Evolutionary conservation across 1,140 invertebrate genomes (phyloP).

Genomic region (Delia radicum): DNA sequence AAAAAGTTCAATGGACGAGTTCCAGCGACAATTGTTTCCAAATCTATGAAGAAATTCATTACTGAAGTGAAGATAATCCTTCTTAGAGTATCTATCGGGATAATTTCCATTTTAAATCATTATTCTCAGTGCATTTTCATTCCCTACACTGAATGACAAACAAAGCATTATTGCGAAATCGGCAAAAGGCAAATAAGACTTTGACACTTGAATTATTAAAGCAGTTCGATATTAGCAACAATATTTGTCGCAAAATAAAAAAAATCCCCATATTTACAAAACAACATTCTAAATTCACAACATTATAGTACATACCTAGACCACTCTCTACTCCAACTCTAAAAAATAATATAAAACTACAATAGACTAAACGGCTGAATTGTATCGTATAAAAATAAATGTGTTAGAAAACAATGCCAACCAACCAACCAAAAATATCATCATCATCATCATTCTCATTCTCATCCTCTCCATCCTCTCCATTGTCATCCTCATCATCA

Average conservation of each 20-base stretch:
- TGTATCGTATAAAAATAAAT: neutral
- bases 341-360: neutral
- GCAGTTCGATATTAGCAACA: conserved; percentile 24
- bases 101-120: neutral
- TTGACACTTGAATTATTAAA: conserved; percentile 32
- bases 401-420: neutral
- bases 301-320: neutral
- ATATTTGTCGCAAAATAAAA: conserved; percentile 1
- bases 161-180: conserved; percentile 30
- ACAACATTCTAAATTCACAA: neutral
- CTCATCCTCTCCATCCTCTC: neutral
- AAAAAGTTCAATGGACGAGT: too few relatives aligned
- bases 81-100: too few relatives aligned
- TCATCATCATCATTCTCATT: neutral
- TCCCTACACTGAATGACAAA: neutral
- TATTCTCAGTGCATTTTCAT: neutral
- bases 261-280: conserved; percentile 3
- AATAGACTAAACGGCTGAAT: neutral
- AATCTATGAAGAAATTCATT: too few relatives aligned
- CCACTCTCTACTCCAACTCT: too few relatives aligned
- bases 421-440: neutral
- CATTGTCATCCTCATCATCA: neutral
- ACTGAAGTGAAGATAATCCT: too few relatives aligned
- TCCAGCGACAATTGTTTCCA: too few relatives aligned
- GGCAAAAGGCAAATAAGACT: conserved; percentile 29